A percentile compares a stretch with the other conserved stretches of the same genome.
Evolutionary conservation across 2,797 vertebrate species (phyloP).

Genomic region (Pteropus rufus): DNA sequence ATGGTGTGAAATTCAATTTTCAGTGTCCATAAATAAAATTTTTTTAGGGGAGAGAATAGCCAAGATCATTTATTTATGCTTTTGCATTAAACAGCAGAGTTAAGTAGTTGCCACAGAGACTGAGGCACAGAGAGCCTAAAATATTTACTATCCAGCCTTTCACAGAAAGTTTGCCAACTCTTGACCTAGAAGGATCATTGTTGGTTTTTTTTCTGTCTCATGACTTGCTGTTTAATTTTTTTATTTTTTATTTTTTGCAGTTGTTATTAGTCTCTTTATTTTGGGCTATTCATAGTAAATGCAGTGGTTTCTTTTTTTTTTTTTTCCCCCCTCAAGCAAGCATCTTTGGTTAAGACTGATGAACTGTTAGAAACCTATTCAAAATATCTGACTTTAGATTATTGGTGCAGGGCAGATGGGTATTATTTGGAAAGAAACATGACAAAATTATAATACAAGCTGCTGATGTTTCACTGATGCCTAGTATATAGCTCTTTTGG

Average conservation of each 20-base stretch:
- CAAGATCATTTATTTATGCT: not conserved
- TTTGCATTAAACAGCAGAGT: not conserved
- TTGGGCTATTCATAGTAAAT: not conserved
- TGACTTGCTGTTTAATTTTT: not conserved
- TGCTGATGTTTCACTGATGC: not conserved
- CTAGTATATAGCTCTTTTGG: not conserved
- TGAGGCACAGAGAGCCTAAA: not conserved
- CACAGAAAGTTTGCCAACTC: not conserved
- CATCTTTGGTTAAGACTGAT: not conserved
- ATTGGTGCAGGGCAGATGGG: not conserved
- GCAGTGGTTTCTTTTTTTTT: not conserved
- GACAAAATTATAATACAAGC: not conserved
- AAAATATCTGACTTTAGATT: not conserved
- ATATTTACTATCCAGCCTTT: not conserved
- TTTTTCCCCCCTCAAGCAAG: not conserved
- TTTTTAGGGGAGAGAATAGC: not conserved
- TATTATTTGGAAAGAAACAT: not conserved
- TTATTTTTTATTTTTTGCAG: not conserved
- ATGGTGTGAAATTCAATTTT: not conserved
- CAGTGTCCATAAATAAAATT: not conserved
- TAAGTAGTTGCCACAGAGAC: not conserved
- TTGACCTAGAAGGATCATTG: not conserved
- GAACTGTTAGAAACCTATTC: not conserved
- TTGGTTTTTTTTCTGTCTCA: not conserved
- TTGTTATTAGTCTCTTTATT: not conserved